Conservation (phyloP, 2,113 vertebrate species). For the Sander lucioperca region DNA sequence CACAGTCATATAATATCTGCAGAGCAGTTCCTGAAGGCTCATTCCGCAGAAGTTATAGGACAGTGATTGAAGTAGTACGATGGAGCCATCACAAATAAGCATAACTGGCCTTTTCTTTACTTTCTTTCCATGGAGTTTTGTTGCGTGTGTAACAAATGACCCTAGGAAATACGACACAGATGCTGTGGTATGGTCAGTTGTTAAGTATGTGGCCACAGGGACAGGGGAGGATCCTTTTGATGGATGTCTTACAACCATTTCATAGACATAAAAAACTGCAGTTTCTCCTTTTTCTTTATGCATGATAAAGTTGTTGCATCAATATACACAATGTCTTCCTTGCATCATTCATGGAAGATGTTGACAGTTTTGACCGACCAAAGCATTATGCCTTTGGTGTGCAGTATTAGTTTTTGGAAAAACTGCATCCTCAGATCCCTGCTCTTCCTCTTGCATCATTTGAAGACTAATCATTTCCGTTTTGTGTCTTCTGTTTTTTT, state of each 20-base stretch:
- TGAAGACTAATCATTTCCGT: background rate
- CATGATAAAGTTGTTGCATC: background rate
- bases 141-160: too few species aligned
- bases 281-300: background rate
- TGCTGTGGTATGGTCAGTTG: too few species aligned
- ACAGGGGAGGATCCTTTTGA: background rate
- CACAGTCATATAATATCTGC: background rate
- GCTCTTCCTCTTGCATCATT: background rate
- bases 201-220: background rate
- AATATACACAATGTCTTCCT: background rate
- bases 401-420: background rate
- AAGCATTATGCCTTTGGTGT: background rate
- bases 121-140: too few species aligned
- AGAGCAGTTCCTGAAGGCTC: too few species aligned
- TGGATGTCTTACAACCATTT: background rate
- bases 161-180: too few species aligned
- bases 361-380: background rate
- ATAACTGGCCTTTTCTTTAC: too few species aligned
- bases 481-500: background rate
- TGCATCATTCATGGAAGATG: background rate
- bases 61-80: too few species aligned
- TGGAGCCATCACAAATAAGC: too few species aligned
- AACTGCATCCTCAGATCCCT: background rate
- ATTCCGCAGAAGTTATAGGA: too few species aligned
- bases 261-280: background rate